phyloP scores from a whole-genome alignment of 2,797 vertebrate genomes.

The Oryzias sinensis region DNA sequence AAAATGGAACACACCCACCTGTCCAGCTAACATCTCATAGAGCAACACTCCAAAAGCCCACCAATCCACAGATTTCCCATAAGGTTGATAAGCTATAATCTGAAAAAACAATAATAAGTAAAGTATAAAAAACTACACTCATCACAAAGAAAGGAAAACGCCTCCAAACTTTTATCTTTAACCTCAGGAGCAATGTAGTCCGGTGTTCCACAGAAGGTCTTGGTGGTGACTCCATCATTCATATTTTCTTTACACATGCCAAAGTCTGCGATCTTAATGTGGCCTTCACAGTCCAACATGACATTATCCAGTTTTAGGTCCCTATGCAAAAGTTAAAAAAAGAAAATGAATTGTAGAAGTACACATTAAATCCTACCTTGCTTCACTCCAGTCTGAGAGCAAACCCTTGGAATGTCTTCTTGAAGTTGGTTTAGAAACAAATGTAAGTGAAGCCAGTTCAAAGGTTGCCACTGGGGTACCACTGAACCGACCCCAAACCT shows the following conservation, averaged over 20 bases:
- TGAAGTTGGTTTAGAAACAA: too few relatives aligned
- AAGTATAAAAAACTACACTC: neutral
- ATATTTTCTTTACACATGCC: slow-evolving; percentile 99
- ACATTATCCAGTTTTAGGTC: slow-evolving; percentile 98
- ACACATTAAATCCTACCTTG: too few relatives aligned
- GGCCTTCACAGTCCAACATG: slow-evolving; percentile 96
- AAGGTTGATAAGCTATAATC: slow-evolving; percentile 99
- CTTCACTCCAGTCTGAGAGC: too few relatives aligned
- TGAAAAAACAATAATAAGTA: slow-evolving; percentile 65
- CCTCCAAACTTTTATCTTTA: slow-evolving; percentile 3
- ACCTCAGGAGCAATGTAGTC: slow-evolving; percentile 98
- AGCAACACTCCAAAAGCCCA: slow-evolving; percentile 98
- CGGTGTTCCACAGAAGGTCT: slow-evolving; percentile 98
- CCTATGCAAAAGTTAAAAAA: slow-evolving; percentile 61
- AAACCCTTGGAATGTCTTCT: too few relatives aligned
- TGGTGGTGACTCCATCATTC: slow-evolving; percentile 89
- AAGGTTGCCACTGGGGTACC: too few relatives aligned
- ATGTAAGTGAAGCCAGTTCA: too few relatives aligned
- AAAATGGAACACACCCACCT: slow-evolving; percentile 75
- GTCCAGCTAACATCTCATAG: slow-evolving; percentile 97
- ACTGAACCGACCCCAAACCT: too few relatives aligned
- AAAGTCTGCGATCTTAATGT: slow-evolving; percentile 97
- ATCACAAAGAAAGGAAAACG: neutral
- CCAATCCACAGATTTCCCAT: slow-evolving; percentile 97
- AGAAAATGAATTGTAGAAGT: neutral